Conservation (phyloP, 2,113 vertebrate species). For the Acanthochromis polyacanthus region DNA sequence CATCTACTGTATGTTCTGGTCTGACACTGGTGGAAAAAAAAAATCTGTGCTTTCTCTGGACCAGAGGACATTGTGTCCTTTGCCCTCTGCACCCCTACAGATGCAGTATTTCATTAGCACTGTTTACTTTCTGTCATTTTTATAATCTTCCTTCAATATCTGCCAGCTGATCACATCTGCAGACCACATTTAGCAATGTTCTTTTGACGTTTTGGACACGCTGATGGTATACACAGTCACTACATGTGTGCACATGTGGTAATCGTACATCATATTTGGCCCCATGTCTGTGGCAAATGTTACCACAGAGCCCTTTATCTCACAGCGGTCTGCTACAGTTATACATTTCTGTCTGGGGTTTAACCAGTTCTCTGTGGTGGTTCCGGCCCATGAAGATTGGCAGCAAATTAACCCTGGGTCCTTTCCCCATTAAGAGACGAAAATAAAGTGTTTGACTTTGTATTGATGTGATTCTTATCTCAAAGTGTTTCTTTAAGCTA, state of each 20-base stretch:
- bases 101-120: slow-evolving; percentile 2
- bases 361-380: neutral
- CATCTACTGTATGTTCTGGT: slow-evolving; percentile 49
- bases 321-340: neutral
- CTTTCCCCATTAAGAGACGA: neutral
- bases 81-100: neutral
- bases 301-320: neutral
- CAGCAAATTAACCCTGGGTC: neutral
- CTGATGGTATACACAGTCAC: neutral
- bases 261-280: neutral
- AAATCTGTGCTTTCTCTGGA: slow-evolving; percentile 13
- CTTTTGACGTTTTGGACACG: neutral
- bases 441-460: neutral
- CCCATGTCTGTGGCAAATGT: neutral
- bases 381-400: neutral
- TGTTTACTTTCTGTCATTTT: slow-evolving; percentile 20
- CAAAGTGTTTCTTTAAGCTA: too few species aligned
- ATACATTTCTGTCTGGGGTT: neutral
- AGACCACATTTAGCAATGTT: neutral
- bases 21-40: neutral
- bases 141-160: neutral
- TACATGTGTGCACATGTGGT: neutral
- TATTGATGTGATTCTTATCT: too few species aligned
- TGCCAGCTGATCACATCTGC: neutral
- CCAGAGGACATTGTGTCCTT: slow-evolving; percentile 10